Percentiles rank a stretch among this genome's conserved stretches.
Evolutionary conservation across 2,888 invertebrate species (phyloP).

Genomic region (Platerodrilus igneus): DNA sequence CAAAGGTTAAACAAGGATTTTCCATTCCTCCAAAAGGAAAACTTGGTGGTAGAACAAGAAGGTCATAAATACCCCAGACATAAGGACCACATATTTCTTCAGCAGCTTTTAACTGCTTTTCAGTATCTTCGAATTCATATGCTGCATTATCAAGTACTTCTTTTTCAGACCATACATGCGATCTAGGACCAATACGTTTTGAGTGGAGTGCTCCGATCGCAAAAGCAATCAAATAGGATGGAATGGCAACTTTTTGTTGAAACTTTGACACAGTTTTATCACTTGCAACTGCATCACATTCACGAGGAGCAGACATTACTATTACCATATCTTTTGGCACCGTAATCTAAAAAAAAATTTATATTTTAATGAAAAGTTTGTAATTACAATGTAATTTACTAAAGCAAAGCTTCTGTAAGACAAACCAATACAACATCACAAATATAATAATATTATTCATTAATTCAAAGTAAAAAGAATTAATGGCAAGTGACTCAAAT

Average conservation of each 20-base stretch:
- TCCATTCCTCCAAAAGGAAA: slow-evolving; percentile 98
- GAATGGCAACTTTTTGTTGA: slow-evolving; percentile 75
- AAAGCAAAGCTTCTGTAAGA: no score
- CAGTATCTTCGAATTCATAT: slow-evolving; percentile 86
- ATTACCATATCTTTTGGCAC: slow-evolving; percentile 73
- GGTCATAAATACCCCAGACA: slow-evolving; percentile 86
- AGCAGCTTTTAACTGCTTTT: slow-evolving; percentile 74
- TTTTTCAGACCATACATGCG: slow-evolving; percentile 86
- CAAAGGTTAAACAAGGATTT: slow-evolving; percentile 93
- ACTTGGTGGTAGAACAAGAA: slow-evolving; percentile 84
- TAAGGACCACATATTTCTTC: slow-evolving; percentile 84
- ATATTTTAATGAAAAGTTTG: no score
- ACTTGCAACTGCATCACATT: slow-evolving; percentile 45
- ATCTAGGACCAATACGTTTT: slow-evolving; percentile 71
- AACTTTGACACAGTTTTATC: slow-evolving; percentile 54
- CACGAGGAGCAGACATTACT: slow-evolving; percentile 80
- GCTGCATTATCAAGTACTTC: slow-evolving; percentile 77
- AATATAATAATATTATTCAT: no score
- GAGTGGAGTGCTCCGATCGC: slow-evolving; percentile 79
- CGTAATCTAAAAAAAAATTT: slow-evolving; percentile 52
- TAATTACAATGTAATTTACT: no score
- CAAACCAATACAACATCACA: no score
- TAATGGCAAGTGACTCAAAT: no score
- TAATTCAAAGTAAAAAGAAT: no score
- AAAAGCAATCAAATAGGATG: slow-evolving; percentile 84